Base-by-base conservation (phyloP, 2,888 invertebrate genomes). In the Trypoxylon attenuatum region DNA sequence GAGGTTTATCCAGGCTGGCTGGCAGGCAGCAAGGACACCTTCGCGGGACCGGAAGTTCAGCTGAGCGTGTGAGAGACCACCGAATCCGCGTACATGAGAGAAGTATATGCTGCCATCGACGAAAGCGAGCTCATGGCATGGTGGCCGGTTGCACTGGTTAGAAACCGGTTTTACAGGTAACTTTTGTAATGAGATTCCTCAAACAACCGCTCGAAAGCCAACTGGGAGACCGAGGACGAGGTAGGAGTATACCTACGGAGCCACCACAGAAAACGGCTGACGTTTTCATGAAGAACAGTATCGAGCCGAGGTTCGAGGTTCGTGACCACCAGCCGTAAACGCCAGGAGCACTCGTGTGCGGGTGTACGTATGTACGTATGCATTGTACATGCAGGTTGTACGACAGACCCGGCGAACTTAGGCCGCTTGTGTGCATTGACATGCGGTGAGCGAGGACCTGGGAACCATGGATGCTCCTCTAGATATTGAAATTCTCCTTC, bases 141-240 rank as follows among this genome's bases (percentile, higher is more conserved):
- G 71, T 66, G 67, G 66, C 59, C 52, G 52, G 69, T 69, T 69
- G 74, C 65, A 72, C 66, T 69, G 59, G 59, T 72, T 67, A 73
- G 63, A 76, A 81, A 81, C 79, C 80, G 79, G 81, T 81, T 81
- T 69, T 71, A 60, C 70, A 69, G 66, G 70, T 69, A 78, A 80
- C 76, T 78, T 78, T 78, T 78, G 75, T 80, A 79, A 80, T 78
- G 78, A 79, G 75, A 81, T 81, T 76, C 77, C 73, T 79, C 71
- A 79, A 79, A 78, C 73, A 66, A 33, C 33, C n/a, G 59, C 58
- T 45, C 43, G 63, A 55, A 52, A 54, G 52, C 27, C 58, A 50
- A 53, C 29, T 33, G 58, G 42, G 56, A 50, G 57, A 33, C 19
- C 42, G 45, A 46, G 33, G 61, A 52, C 52, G 57, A 46, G 5